Conservation (phyloP, 2,113 vertebrate species). For the Ophiodon elongatus region DNA sequence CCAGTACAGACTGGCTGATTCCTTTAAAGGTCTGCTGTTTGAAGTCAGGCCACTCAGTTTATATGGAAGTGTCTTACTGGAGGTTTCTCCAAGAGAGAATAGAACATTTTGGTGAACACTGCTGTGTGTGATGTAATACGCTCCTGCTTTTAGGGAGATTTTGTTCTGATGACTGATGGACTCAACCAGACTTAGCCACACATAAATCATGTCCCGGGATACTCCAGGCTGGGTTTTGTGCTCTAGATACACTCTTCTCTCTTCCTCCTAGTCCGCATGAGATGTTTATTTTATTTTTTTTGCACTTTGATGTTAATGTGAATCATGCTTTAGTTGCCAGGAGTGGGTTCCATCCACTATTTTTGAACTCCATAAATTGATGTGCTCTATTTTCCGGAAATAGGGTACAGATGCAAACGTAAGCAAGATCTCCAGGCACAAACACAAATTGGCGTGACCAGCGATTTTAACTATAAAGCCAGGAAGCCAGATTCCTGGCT, state of each 20-base stretch:
- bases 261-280: not conserved
- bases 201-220: not conserved
- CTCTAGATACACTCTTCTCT: not conserved
- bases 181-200: not conserved
- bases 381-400: not conserved
- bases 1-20: no score
- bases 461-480: no score
- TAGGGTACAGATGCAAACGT: not conserved
- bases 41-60: not conserved
- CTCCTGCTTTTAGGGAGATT: not conserved
- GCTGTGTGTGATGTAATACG: constrained; percentile 7
- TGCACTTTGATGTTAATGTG: not conserved
- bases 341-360: not conserved
- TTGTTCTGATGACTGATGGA: constrained; percentile 1
- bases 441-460: not conserved
- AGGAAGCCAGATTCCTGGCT: no score
- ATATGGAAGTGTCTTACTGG: not conserved
- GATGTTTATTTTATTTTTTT: not conserved
- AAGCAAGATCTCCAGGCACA: not conserved
- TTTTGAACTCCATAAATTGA: not conserved
- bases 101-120: not conserved
- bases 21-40: not conserved
- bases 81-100: not conserved
- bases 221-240: not conserved
- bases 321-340: not conserved